Conservation (phyloP, 2,797 vertebrate species). For the Buceros bicornis region DNA sequence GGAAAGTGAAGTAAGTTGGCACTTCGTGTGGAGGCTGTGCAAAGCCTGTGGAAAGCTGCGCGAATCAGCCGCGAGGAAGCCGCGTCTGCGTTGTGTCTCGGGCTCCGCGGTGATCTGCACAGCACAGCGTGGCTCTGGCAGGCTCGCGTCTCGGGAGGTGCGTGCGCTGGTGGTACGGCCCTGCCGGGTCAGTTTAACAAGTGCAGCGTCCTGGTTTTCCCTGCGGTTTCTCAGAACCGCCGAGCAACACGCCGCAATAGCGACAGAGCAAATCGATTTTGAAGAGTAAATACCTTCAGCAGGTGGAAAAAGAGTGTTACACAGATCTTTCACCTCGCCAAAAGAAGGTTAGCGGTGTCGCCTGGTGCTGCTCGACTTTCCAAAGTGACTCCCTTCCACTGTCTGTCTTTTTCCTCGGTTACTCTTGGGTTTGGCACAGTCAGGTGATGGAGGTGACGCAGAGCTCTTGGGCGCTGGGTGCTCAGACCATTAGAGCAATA, state of each 20-base stretch:
- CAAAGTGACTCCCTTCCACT: background rate
- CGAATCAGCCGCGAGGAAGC: slow-evolving; percentile 66
- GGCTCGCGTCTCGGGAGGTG: slow-evolving; percentile 54
- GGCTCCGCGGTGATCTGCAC: slow-evolving; percentile 65
- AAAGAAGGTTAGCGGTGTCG: slow-evolving; percentile 8
- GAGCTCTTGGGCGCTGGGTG: background rate
- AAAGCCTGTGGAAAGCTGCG: slow-evolving; percentile 63
- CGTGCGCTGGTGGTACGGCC: slow-evolving; percentile 17
- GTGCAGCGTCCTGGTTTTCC: slow-evolving; percentile 70
- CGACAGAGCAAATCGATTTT: slow-evolving; percentile 70
- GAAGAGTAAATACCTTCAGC: slow-evolving; percentile 70
- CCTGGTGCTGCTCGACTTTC: slow-evolving; percentile 31
- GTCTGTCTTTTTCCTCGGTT: background rate
- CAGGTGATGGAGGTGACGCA: background rate
- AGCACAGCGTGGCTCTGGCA: slow-evolving; percentile 72
- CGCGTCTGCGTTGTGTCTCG: slow-evolving; percentile 70
- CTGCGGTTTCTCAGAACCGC: slow-evolving; percentile 56
- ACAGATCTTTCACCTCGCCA: slow-evolving; percentile 27
- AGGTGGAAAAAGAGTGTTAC: slow-evolving; percentile 28
- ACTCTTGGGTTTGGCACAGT: background rate
- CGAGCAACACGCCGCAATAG: slow-evolving; percentile 40
- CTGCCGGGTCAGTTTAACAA: slow-evolving; percentile 73
- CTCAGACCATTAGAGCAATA: background rate
- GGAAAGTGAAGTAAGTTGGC: slow-evolving; percentile 75
- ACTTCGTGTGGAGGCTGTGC: slow-evolving; percentile 65